Conservation (phyloP, 2,888 invertebrate genomes). For the Xanthia togata region DNA sequence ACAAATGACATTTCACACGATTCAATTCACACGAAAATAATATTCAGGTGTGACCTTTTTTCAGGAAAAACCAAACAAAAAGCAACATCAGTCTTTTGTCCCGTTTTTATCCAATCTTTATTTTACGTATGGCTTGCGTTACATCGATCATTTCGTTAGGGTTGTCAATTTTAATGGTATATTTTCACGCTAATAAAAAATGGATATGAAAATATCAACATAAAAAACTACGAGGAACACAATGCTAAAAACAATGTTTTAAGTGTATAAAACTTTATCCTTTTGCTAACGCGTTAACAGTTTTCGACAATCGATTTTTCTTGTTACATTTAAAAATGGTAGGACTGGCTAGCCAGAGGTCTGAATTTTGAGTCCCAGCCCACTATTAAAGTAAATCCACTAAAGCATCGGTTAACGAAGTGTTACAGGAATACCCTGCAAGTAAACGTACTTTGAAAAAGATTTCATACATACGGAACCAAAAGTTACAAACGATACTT, state of each 20-base stretch:
- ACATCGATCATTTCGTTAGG: slow-evolving; percentile 29
- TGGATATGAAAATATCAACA: not conserved
- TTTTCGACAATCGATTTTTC: not conserved
- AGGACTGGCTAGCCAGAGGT: not conserved
- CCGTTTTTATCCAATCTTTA: slow-evolving; percentile 2
- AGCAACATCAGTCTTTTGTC: slow-evolving; percentile 8
- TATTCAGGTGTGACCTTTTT: slow-evolving; percentile 29
- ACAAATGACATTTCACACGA: slow-evolving; percentile 44
- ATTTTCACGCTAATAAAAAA: not conserved
- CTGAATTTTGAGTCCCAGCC: not conserved
- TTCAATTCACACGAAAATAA: slow-evolving; percentile 42
- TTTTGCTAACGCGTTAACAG: not conserved
- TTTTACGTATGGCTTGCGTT: slow-evolving; percentile 17
- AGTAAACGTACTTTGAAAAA: not conserved
- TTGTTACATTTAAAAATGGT: not conserved
- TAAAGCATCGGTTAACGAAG: not conserved
- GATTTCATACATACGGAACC: too few relatives aligned
- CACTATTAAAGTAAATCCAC: not conserved
- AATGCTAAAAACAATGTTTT: not conserved
- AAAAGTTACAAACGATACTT: not conserved
- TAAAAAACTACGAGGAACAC: not conserved
- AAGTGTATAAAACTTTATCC: not conserved
- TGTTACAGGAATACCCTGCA: not conserved
- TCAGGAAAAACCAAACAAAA: slow-evolving; percentile 19
- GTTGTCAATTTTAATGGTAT: slow-evolving; percentile 22